These are phyloP conservation scores for Sigmodon hispidus DNA, from an alignment of 2,113 vertebrate species.

Conservation along the genomic window DNA sequence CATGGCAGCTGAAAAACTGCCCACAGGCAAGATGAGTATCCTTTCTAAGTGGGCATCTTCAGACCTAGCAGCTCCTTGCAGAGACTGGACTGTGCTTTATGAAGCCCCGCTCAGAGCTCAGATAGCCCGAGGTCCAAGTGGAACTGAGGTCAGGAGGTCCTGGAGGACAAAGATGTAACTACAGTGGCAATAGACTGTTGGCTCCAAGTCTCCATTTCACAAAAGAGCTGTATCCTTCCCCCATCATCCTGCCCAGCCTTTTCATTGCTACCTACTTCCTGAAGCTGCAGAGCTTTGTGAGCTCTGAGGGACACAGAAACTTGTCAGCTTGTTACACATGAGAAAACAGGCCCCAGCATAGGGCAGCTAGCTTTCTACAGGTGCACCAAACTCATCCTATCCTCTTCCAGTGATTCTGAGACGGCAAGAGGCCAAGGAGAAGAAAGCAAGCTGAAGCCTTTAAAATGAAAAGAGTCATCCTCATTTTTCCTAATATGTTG, in stretches of 20 bases:
- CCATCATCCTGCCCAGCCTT: not conserved
- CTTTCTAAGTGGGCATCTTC: not conserved
- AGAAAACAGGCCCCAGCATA: not conserved
- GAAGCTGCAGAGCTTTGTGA: not conserved
- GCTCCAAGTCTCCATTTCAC: not conserved
- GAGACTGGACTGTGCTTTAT: not conserved
- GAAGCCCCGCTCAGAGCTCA: not conserved
- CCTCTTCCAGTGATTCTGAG: not conserved
- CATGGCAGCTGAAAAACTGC: not conserved
- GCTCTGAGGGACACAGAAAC: not conserved
- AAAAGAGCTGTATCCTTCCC: not conserved
- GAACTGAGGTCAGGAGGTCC: not conserved
- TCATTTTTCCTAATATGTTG: not conserved
- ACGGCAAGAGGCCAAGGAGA: not conserved
- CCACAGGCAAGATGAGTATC: rapidly evolving
- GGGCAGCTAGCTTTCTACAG: not conserved
- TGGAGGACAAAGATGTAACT: rapidly evolving
- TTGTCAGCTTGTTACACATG: too few relatives aligned
- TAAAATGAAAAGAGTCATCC: not conserved
- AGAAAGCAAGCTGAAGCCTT: not conserved
- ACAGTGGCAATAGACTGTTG: not conserved
- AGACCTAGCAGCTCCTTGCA: not conserved
- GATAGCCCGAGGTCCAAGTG: not conserved
- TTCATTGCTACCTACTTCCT: not conserved
- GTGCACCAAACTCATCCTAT: not conserved